Conservation (phyloP, 2,113 vertebrate species). For the Strix uralensis region DNA sequence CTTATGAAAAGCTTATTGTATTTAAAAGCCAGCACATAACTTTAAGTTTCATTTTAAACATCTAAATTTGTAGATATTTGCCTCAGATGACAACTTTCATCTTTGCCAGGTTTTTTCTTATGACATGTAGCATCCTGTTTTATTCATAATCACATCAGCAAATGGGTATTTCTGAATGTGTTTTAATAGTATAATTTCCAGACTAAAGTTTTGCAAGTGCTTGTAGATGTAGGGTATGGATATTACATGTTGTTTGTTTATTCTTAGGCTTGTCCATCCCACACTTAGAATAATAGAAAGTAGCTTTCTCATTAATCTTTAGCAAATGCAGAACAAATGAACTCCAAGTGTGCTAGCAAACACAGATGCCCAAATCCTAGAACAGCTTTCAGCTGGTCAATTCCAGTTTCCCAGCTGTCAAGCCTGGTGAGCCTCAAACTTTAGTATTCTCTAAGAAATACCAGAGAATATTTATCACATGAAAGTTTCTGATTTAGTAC, state of each 20-base stretch:
- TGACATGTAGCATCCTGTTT: too few relatives aligned
- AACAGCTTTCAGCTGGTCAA: background rate
- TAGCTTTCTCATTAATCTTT: background rate
- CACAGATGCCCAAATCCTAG: background rate
- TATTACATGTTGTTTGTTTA: background rate
- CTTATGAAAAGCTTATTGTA: background rate
- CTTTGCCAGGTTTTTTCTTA: background rate
- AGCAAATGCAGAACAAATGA: background rate
- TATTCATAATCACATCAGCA: background rate
- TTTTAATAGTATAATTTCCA: background rate
- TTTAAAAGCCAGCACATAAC: background rate
- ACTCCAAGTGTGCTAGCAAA: background rate
- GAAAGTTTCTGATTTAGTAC: background rate
- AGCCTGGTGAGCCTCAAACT: background rate
- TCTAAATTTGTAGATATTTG: background rate
- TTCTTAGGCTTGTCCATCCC: background rate
- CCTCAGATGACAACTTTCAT: background rate
- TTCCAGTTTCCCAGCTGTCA: background rate
- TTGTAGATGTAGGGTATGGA: background rate
- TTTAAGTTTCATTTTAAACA: background rate
- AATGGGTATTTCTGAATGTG: background rate
- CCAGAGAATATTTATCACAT: background rate
- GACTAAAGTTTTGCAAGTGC: background rate
- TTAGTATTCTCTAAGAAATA: background rate
- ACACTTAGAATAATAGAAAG: background rate